Conservation (phyloP, 2,797 vertebrate species). For the Otolemur crassicaudatus region DNA sequence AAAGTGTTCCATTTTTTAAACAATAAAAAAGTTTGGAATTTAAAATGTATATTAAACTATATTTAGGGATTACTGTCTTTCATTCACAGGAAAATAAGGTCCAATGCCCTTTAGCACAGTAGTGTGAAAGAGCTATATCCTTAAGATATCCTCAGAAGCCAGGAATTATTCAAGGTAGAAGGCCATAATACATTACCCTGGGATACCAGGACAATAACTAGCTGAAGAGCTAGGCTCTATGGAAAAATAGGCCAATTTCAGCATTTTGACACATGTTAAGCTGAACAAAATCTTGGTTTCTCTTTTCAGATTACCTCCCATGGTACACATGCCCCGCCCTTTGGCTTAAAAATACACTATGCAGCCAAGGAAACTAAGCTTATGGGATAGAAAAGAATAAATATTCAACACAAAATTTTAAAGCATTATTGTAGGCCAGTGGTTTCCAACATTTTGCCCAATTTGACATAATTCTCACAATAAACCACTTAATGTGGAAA, state of each 20-base stretch:
- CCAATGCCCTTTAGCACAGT: neutral
- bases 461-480: neutral
- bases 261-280: neutral
- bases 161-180: neutral
- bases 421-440: neutral
- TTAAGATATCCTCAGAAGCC: neutral
- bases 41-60: neutral
- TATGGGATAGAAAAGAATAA: neutral
- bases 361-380: neutral
- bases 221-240: neutral
- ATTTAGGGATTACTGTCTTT: neutral
- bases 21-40: neutral
- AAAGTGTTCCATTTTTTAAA: too few species aligned
- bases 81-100: neutral
- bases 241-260: neutral
- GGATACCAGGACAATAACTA: neutral
- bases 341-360: neutral
- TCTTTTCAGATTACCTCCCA: neutral
- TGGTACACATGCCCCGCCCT: neutral
- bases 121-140: neutral
- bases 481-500: neutral
- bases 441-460: neutral
- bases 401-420: constrained; percentile 16
- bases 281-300: neutral
- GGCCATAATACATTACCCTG: neutral